A percentile compares a stretch with the other conserved stretches of the same genome.
Conservation (phyloP, 2,113 vertebrate genomes). For the Geococcyx californianus region DNA sequence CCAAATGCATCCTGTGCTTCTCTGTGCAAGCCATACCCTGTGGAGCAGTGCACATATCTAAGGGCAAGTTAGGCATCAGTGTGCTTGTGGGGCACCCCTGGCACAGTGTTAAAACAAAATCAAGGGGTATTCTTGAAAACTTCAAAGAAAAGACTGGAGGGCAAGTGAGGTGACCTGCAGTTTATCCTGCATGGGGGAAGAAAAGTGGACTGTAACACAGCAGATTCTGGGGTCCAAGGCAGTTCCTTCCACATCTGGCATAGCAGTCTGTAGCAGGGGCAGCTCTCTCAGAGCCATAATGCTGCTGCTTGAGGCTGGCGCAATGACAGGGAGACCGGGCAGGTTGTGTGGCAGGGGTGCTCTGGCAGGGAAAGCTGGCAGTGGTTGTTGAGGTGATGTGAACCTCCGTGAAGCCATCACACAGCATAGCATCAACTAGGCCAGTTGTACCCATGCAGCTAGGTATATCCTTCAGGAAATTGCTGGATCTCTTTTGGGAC, state of each 20-base stretch:
- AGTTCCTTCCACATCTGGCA: background rate
- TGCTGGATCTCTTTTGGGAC: background rate
- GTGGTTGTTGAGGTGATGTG: background rate
- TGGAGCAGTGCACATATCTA: background rate
- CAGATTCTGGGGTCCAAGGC: background rate
- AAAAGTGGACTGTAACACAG: accelerated
- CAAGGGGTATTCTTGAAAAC: background rate
- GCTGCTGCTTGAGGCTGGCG: background rate
- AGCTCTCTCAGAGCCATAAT: background rate
- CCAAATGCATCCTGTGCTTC: background rate
- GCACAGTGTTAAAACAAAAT: background rate
- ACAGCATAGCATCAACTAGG: background rate
- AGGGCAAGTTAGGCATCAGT: background rate
- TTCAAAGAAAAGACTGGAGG: background rate
- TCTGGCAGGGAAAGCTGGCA: background rate
- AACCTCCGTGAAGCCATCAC: background rate
- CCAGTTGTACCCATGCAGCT: background rate
- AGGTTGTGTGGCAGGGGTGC: background rate
- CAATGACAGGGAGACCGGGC: background rate
- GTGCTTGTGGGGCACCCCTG: background rate
- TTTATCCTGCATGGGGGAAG: background rate
- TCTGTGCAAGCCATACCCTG: background rate
- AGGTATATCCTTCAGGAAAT: background rate
- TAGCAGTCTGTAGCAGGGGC: background rate
- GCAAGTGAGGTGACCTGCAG: background rate